These are phyloP conservation scores for Phenganax marumi DNA, from an alignment of 92 coral and sea anemone genomes.

Conservation along the genomic window DNA sequence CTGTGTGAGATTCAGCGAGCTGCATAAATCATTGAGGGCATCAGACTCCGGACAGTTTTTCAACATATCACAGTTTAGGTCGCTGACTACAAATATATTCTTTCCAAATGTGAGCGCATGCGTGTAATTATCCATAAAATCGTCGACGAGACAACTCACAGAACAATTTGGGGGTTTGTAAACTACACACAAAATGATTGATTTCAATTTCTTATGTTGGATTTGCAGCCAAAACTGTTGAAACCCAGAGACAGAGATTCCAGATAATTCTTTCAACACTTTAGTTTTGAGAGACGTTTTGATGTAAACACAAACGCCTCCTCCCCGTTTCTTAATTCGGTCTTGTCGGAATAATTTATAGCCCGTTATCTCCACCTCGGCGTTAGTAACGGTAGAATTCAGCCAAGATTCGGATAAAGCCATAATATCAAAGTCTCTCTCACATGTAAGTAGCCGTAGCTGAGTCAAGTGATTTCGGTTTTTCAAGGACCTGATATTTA, in stretches of 20 bases:
- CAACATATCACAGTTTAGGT: conserved; percentile 29
- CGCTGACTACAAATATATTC: conserved; percentile 32
- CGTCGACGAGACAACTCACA: conserved; percentile 26
- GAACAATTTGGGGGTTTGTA: conserved; percentile 28
- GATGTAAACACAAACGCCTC: not conserved
- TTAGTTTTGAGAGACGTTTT: not conserved
- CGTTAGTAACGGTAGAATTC: not conserved
- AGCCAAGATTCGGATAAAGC: conserved; percentile 51
- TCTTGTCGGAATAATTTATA: not conserved
- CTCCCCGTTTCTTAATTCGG: not conserved
- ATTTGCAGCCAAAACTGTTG: conserved; percentile 40
- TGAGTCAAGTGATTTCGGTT: not conserved
- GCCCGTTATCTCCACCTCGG: not conserved
- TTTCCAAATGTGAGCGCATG: conserved; percentile 32
- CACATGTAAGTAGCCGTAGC: not conserved
- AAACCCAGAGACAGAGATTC: conserved; percentile 26
- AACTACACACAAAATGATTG: conserved; percentile 23
- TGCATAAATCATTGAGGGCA: conserved; percentile 25
- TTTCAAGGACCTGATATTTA: not conserved
- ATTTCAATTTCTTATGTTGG: conserved; percentile 34
- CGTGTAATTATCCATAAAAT: conserved; percentile 33
- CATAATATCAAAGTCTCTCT: conserved; percentile 32
- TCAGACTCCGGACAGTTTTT: conserved; percentile 35
- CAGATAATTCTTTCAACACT: not conserved
- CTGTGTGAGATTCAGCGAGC: conserved; percentile 29